phyloP scores from a whole-genome alignment of 2,797 vertebrate species.

The Centroberyx gerrardi region DNA sequence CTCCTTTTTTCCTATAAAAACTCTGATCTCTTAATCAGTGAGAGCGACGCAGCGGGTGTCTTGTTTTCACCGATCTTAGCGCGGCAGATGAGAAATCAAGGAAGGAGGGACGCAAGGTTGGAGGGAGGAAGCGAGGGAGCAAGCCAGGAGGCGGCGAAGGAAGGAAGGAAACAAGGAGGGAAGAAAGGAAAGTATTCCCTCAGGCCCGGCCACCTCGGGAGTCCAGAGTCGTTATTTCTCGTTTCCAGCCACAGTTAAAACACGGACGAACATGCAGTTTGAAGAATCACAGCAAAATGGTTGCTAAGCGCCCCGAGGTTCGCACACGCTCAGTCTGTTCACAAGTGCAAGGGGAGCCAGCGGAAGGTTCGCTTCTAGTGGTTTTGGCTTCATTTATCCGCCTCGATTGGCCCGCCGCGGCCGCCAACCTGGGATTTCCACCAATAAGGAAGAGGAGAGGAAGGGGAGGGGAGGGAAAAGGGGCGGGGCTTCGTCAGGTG shows the following conservation, averaged over 20 bases:
- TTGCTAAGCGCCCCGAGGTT: constrained; percentile 21
- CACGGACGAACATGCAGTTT: constrained; percentile 65
- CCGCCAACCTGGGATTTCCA: constrained; percentile 74
- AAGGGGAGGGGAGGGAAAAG: constrained; percentile 10
- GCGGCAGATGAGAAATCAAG: neutral
- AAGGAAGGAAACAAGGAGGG: neutral
- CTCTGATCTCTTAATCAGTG: constrained; percentile 8
- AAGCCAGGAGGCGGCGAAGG: neutral
- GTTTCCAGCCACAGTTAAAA: constrained; percentile 24
- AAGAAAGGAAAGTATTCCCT: constrained; percentile 8
- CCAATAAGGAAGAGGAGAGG: constrained; percentile 51
- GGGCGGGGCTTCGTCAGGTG: constrained; percentile 34
- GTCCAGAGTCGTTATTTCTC: neutral
- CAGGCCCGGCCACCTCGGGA: constrained; percentile 2
- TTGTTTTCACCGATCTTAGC: constrained; percentile 13
- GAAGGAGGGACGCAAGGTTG: neutral
- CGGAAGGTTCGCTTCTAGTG: constrained; percentile 19
- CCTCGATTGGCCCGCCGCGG: constrained; percentile 46
- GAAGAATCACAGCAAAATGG: constrained; percentile 36
- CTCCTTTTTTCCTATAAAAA: neutral
- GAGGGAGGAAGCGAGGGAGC: neutral
- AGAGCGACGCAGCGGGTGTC: constrained; percentile 3
- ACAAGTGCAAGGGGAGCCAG: constrained; percentile 43
- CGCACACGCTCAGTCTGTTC: constrained; percentile 24
- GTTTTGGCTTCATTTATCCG: constrained; percentile 76